Conservation (phyloP, 2,113 vertebrate genomes). For the Bos taurus region DNA sequence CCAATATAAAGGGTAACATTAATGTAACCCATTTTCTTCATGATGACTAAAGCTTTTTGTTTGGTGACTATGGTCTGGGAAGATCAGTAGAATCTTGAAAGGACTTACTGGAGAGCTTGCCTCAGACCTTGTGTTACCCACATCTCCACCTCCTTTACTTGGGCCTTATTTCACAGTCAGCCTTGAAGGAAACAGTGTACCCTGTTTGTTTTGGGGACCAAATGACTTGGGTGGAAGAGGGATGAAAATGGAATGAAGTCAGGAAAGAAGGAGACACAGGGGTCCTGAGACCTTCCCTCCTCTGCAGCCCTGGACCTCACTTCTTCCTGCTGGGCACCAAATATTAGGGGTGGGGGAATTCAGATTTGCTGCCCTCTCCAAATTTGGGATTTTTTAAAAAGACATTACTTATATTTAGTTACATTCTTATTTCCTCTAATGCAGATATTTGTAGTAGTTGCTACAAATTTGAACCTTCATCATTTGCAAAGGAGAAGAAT, state of each 20-base stretch:
- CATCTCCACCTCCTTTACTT: background rate
- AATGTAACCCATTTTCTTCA: background rate
- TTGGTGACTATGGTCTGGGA: constrained; percentile 1
- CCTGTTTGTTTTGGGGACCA: background rate
- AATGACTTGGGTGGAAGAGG: background rate
- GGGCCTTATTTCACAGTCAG: background rate
- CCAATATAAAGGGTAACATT: constrained; percentile 7
- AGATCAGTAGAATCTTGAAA: background rate
- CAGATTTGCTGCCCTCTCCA: background rate
- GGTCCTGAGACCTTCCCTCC: background rate
- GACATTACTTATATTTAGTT: background rate
- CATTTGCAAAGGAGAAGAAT: background rate
- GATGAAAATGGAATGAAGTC: background rate
- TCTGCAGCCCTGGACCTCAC: background rate
- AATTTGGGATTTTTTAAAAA: background rate
- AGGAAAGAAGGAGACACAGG: background rate
- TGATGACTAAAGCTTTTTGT: constrained; percentile 54
- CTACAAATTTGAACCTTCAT: background rate
- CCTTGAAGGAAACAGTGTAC: background rate
- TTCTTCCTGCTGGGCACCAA: background rate
- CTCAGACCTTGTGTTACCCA: background rate
- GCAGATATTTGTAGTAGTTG: background rate
- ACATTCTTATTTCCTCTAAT: background rate
- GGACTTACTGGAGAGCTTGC: background rate
- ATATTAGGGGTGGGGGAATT: background rate